Base-by-base conservation (phyloP, 2,888 invertebrate genomes). In the Drosophila algonquin region DNA sequence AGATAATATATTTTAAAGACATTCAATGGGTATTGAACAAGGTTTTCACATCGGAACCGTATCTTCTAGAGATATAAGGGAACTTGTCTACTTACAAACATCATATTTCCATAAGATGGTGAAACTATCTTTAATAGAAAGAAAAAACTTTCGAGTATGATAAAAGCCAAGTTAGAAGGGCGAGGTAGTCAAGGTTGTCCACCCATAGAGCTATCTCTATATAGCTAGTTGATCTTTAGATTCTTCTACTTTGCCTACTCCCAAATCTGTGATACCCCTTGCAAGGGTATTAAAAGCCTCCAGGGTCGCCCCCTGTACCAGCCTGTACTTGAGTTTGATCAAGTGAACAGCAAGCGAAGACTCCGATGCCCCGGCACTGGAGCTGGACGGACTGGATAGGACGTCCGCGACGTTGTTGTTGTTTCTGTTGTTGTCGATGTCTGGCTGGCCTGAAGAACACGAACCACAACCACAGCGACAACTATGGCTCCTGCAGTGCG, bases 311-410 rank as follows among this genome's bases (percentile, higher is more conserved):
- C 35, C 45, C 30, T 1, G 30, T 8, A 7, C 30, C 30, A 8
- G 48, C 63, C 73, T 74, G 83, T 86, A 83, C 86, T 83, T 88
- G 83, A 72, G 82, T 27, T 60, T 71, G 80, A 85, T 72, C 82
- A 83, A 83, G 88, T 83, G 86, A 85, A 82, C 80, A 69, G 64
- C 81, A 77, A 85, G 64, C 61, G 50, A 47, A 50, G 72, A 56
- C 72, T n/a, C n/a, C 3, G n/a, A 2, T n/a, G 40, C 40, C 4
- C 3, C 12, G 35, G 0, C 35, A 35, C 12, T 35, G 52, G 79
- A 63, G 24, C 24, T 24, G 24, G 24, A 24, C 77, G 44, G 65
- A 55, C 59, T 40, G 55, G 52, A 57, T 54, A 46, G 35, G 54
- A 75, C 35, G 57, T 27, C 30, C 64, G 40, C 55, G 63, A 59